Evolutionary conservation across 2,797 vertebrate species (phyloP).

Genomic region (Molossus alvarezi): DNA sequence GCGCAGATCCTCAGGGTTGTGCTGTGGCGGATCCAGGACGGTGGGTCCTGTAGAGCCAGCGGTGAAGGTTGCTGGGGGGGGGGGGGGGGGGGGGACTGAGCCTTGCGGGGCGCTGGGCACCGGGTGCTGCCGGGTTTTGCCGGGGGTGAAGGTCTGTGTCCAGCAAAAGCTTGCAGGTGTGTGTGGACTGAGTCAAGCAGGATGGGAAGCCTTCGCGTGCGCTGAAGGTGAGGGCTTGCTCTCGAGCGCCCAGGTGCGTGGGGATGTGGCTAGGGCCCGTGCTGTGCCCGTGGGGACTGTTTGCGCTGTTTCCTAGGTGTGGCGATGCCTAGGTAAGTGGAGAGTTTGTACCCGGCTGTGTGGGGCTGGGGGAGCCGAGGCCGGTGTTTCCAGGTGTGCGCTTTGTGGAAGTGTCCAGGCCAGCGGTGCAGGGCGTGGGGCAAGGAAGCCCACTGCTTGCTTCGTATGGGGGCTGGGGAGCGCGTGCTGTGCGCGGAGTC

Average conservation of each 20-base stretch:
- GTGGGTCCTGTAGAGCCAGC: background rate
- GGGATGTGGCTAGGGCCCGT: background rate
- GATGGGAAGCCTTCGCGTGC: rapidly evolving
- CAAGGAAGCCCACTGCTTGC: too few species aligned
- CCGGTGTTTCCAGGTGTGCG: background rate
- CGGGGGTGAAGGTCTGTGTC: too few species aligned
- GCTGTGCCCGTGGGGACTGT: too few species aligned
- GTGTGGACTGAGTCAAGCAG: rapidly evolving
- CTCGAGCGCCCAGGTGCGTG: background rate
- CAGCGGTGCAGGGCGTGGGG: background rate
- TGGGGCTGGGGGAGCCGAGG: too few species aligned
- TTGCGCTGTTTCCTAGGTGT: background rate
- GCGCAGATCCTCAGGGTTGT: too few species aligned
- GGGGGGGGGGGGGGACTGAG: too few species aligned
- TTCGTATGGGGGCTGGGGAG: background rate
- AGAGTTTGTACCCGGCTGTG: background rate
- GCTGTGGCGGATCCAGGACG: rapidly evolving
- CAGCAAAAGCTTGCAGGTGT: background rate
- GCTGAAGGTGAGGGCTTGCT: too few species aligned
- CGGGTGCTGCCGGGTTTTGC: rapidly evolving
- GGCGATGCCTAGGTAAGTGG: background rate
- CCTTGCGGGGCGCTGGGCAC: background rate
- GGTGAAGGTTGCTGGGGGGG: background rate
- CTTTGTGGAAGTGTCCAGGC: background rate
- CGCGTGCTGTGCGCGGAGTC: background rate